Evolutionary conservation across 2,113 vertebrate genomes (phyloP).

Genomic region (Amblyornis subalaris): DNA sequence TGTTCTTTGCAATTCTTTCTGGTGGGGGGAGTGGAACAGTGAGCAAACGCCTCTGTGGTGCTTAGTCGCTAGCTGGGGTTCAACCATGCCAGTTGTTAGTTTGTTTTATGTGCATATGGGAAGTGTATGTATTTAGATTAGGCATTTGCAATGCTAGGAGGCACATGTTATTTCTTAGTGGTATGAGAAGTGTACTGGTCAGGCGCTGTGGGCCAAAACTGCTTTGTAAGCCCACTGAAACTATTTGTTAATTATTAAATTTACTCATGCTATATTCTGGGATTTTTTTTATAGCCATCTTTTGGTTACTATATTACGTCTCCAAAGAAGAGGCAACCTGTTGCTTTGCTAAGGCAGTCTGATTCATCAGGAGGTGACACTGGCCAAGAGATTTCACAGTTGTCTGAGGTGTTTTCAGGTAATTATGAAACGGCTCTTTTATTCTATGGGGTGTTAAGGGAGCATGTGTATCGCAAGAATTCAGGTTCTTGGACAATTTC

Average conservation of each 20-base stretch:
- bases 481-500: not conserved
- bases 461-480: not conserved
- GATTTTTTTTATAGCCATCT: slow-evolving; percentile 79
- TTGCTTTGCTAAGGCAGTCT: slow-evolving; percentile 81
- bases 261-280: not conserved
- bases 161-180: not conserved
- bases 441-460: not conserved
- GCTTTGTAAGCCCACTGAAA: not conserved
- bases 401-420: slow-evolving; percentile 76
- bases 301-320: slow-evolving; percentile 95
- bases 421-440: not conserved
- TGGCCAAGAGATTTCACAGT: slow-evolving; percentile 52
- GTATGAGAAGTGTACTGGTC: not conserved
- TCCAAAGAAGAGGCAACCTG: slow-evolving; percentile 87
- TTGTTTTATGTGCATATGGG: not conserved
- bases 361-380: slow-evolving; percentile 59
- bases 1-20: not conserved
- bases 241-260: not conserved
- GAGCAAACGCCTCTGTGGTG: not conserved
- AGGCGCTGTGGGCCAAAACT: not conserved
- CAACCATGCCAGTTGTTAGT: not conserved
- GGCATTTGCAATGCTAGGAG: not conserved
- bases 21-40: not conserved
- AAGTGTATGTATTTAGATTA: not conserved
- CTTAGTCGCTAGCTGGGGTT: not conserved